Percentiles rank a stretch among this genome's conserved stretches.
phyloP scores from a whole-genome alignment of 2,797 vertebrate genomes.

The Sebastes reedi region DNA sequence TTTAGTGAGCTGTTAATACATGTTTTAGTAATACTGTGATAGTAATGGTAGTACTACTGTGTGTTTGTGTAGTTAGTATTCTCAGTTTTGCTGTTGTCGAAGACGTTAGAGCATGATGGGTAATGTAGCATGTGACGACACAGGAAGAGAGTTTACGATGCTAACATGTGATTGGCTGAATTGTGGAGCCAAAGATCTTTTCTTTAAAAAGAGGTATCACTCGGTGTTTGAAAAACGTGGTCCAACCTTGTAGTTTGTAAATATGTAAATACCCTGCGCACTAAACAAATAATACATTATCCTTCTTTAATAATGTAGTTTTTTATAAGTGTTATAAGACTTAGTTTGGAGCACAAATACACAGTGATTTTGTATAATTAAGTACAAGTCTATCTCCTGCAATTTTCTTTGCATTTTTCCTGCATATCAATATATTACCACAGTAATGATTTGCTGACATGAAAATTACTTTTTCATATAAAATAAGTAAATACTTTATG shows the following conservation, averaged over 20 bases:
- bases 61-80: background rate
- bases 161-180: constrained; percentile 34
- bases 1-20: background rate
- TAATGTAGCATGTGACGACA: background rate
- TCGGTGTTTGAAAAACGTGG: background rate
- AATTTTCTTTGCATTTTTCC: background rate
- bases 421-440: background rate
- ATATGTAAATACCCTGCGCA: background rate
- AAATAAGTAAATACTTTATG: background rate
- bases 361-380: background rate
- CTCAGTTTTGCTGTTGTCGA: background rate
- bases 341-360: background rate
- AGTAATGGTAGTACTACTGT: too few relatives aligned
- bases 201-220: background rate
- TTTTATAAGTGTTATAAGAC: background rate
- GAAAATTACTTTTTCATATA: background rate
- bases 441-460: background rate
- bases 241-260: background rate
- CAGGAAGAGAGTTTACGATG: constrained; percentile 25
- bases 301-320: background rate
- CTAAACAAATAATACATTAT: background rate
- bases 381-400: background rate
- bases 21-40: fast-evolving
- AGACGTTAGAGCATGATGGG: background rate
- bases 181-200: constrained; percentile 32